These are phyloP conservation scores for Arctocebus calabarensis DNA, from an alignment of 2,797 vertebrate species.

Conservation along the genomic window DNA sequence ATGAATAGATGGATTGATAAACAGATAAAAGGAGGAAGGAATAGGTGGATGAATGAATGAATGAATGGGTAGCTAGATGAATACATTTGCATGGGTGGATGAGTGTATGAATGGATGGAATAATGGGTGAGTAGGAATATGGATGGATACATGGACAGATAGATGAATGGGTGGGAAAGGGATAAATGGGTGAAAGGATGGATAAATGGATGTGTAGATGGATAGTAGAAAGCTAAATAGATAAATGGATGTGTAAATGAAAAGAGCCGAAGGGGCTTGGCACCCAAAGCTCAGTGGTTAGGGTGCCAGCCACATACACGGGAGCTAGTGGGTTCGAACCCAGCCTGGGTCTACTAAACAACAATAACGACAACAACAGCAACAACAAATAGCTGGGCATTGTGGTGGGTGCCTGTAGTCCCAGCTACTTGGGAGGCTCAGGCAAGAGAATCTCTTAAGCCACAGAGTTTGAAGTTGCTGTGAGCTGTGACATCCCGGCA, in stretches of 20 bases:
- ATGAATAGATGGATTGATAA: background rate
- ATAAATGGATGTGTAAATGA: background rate
- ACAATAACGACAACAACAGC: no score
- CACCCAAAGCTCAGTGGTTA: no score
- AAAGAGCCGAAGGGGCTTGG: background rate
- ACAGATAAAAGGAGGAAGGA: background rate
- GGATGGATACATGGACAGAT: background rate
- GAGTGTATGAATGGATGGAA: background rate
- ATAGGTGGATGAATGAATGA: background rate
- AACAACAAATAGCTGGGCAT: no score
- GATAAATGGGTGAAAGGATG: background rate
- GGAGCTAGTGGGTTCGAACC: no score
- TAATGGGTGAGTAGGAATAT: background rate
- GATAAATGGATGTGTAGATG: no score
- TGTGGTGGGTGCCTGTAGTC: no score
- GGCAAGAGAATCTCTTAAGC: no score
- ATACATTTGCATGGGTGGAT: background rate
- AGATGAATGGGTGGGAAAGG: background rate
- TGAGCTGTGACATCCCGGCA: no score
- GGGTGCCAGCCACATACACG: no score
- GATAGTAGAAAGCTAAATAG: background rate
- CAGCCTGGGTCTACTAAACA: no score
- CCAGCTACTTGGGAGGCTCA: no score
- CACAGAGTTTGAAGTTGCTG: no score
- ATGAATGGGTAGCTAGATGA: background rate